phyloP scores from a whole-genome alignment of 2,113 vertebrate species.

The Microcebus jonahi region DNA sequence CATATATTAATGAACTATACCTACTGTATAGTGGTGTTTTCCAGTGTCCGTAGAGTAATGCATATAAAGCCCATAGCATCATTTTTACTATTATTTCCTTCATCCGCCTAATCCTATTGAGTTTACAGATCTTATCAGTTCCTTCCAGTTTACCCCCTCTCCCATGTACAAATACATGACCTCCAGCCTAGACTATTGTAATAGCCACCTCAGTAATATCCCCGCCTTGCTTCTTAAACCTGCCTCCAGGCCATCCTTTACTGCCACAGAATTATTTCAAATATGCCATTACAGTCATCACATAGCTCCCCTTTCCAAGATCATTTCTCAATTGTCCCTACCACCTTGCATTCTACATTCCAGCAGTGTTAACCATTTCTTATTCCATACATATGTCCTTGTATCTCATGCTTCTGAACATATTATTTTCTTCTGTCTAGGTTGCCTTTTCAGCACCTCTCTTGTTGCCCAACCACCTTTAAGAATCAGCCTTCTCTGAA shows the following conservation, averaged over 20 bases:
- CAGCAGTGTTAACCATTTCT: background rate
- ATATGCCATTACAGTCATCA: background rate
- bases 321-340: background rate
- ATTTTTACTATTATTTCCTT: slow-evolving; percentile 10
- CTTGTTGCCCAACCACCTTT: background rate
- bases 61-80: background rate
- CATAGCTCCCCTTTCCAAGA: background rate
- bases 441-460: background rate
- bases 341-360: background rate
- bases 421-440: background rate
- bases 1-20: background rate
- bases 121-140: background rate
- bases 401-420: background rate
- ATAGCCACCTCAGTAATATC: background rate
- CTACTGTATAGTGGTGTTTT: background rate
- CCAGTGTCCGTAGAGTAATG: background rate
- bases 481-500: background rate
- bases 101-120: background rate
- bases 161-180: background rate
- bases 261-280: background rate
- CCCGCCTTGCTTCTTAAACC: background rate
- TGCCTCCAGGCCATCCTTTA: background rate
- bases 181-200: background rate
- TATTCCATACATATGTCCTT: background rate
- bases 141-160: background rate